A percentile compares a stretch with the other conserved stretches of the same genome.
phyloP scores from a whole-genome alignment of 2,113 vertebrate species.

The Athene noctua region DNA sequence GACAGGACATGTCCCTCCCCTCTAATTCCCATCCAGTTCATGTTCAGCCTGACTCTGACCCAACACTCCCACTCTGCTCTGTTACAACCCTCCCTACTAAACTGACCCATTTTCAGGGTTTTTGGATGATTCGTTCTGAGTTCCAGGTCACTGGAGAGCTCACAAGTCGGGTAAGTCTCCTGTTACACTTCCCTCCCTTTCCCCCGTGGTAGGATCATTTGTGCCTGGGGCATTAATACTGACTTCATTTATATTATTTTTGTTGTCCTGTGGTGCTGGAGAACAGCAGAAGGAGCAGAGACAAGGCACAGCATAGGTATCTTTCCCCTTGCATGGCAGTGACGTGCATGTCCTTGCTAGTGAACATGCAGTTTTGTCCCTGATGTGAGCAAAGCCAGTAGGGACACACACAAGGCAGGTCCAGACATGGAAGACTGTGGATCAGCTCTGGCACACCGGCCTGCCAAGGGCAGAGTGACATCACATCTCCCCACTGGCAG shows the following conservation, averaged over 20 bases:
- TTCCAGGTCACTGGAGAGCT: slow-evolving; percentile 17
- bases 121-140: neutral
- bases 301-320: neutral
- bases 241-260: neutral
- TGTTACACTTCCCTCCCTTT: neutral
- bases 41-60: neutral
- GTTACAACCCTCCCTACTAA: neutral
- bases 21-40: neutral
- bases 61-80: neutral
- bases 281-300: neutral
- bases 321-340: neutral
- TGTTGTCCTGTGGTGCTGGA: neutral
- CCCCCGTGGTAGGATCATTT: neutral
- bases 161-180: neutral
- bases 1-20: neutral
- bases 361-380: neutral
- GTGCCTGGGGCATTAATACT: neutral
- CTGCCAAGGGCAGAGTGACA: neutral
- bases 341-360: neutral
- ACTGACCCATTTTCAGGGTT: neutral
- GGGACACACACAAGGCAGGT: neutral
- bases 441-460: neutral
- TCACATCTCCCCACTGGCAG: neutral
- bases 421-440: neutral
- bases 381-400: neutral